Percentiles rank a stretch among this genome's conserved stretches.
These are phyloP conservation scores for Melanargia galathea DNA, from an alignment of 2,888 invertebrate genomes.

Conservation along the genomic window DNA sequence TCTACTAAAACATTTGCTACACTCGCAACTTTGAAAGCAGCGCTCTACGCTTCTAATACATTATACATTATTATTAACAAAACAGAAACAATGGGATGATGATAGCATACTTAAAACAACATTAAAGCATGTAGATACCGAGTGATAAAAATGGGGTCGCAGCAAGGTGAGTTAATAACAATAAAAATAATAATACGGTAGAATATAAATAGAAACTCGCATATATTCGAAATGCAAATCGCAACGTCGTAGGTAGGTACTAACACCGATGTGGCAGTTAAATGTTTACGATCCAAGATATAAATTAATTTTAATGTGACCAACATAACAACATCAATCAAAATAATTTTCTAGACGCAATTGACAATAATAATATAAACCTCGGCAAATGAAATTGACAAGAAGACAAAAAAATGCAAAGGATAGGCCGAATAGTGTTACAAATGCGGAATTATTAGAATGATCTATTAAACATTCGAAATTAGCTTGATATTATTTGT, in stretches of 20 bases:
- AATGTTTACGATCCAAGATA: constrained; percentile 68
- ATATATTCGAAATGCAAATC: constrained; percentile 50
- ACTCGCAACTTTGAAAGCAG: not conserved
- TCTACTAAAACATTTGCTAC: constrained; percentile 37
- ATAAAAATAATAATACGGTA: constrained; percentile 30
- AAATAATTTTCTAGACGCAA: constrained; percentile 41
- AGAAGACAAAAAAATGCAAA: not conserved
- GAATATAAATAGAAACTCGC: constrained; percentile 46
- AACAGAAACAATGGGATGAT: not conserved
- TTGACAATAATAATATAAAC: not conserved
- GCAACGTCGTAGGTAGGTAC: constrained; percentile 49
- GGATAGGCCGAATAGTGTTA: not conserved
- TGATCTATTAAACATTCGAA: not conserved
- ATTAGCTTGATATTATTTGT: constrained; percentile 41
- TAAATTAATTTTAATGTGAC: constrained; percentile 63
- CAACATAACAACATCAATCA: constrained; percentile 49
- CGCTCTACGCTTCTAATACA: not conserved
- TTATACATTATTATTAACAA: not conserved
- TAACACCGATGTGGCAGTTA: constrained; percentile 56
- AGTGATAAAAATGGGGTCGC: not conserved
- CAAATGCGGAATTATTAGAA: not conserved
- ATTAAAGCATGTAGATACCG: not conserved
- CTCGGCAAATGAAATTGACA: not conserved
- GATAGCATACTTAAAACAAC: not conserved
- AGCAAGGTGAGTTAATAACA: constrained; percentile 22